phyloP scores from a whole-genome alignment of 1,140 invertebrate species.

The Heliconius hermathena region DNA sequence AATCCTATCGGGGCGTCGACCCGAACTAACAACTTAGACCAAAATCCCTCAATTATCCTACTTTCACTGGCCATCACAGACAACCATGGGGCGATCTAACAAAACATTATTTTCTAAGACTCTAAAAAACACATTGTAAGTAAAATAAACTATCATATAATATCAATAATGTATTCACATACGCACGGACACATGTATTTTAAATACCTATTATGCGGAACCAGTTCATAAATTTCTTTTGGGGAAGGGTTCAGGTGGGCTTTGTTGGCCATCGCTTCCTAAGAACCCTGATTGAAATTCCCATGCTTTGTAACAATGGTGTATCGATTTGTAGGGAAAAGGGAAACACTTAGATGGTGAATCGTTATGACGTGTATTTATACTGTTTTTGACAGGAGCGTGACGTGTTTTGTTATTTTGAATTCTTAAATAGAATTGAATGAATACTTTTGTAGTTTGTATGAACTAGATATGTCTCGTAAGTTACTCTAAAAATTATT shows the following conservation, averaged over 20 bases:
- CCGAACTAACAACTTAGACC: slow-evolving; percentile 74
- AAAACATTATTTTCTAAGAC: slow-evolving; percentile 62
- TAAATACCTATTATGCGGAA: slow-evolving; percentile 79
- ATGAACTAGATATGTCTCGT: background rate
- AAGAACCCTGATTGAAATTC: slow-evolving; percentile 68
- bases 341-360: slow-evolving; percentile 63
- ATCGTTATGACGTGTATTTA: slow-evolving; percentile 69
- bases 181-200: slow-evolving; percentile 78
- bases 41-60: slow-evolving; percentile 57
- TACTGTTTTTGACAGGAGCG: slow-evolving; percentile 60
- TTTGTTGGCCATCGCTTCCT: slow-evolving; percentile 55
- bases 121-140: slow-evolving; percentile 41
- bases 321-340: slow-evolving; percentile 70
- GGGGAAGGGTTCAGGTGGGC: slow-evolving; percentile 58
- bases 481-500: background rate
- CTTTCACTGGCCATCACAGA: background rate
- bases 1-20: slow-evolving; percentile 77
- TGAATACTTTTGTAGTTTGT: slow-evolving; percentile 35
- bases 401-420: slow-evolving; percentile 62
- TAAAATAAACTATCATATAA: slow-evolving; percentile 81
- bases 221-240: slow-evolving; percentile 68
- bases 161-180: slow-evolving; percentile 78
- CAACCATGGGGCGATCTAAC: slow-evolving; percentile 19
- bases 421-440: slow-evolving; percentile 62
- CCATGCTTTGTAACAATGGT: slow-evolving; percentile 63